Conservation (phyloP, 2,113 vertebrate genomes). For the Melanocharis versteri region DNA sequence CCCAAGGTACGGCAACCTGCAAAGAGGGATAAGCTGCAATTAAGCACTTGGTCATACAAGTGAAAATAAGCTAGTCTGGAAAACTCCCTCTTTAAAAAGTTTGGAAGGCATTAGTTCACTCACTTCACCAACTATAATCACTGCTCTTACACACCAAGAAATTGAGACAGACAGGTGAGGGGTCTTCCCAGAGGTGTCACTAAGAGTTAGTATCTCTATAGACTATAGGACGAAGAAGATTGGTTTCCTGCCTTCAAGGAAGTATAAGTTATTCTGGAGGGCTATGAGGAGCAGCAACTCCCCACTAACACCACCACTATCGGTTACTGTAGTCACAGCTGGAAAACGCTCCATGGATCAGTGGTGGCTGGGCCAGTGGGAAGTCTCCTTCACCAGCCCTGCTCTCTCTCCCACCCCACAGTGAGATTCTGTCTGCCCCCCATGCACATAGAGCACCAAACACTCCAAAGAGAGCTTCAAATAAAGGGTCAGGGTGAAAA, state of each 20-base stretch:
- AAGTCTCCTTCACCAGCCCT: background rate
- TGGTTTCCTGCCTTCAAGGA: background rate
- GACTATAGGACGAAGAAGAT: background rate
- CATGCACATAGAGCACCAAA: fast-evolving
- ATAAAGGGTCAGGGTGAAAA: background rate
- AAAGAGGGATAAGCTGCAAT: background rate
- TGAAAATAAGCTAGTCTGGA: background rate
- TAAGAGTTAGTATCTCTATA: background rate
- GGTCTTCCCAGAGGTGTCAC: background rate
- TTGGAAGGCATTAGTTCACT: background rate
- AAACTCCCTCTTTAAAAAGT: background rate
- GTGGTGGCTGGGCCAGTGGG: background rate
- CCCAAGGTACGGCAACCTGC: background rate
- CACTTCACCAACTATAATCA: background rate
- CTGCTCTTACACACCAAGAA: background rate
- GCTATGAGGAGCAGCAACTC: background rate
- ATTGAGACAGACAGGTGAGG: background rate
- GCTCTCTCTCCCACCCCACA: background rate
- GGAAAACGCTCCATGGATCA: background rate
- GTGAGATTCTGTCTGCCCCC: background rate
- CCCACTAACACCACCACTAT: background rate
- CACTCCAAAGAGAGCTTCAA: background rate
- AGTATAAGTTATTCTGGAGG: background rate
- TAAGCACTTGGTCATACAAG: background rate
- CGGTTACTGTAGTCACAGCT: background rate